These are phyloP conservation scores for Vanessa cardui DNA, from an alignment of 2,888 invertebrate species.

Conservation along the genomic window DNA sequence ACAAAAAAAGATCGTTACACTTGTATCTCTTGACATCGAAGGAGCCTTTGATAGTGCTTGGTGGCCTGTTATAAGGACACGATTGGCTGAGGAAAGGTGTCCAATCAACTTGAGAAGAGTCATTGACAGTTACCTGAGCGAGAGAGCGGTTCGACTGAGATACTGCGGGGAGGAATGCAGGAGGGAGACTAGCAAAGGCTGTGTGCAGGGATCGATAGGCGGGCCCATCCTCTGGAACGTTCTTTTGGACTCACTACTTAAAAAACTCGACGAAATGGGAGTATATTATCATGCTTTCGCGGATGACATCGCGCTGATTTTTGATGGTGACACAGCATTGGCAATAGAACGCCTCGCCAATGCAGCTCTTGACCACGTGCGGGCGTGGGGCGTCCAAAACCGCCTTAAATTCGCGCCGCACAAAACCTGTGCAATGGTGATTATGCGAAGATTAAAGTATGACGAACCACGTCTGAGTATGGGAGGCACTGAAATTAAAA, in stretches of 20 bases:
- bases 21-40: too few relatives aligned
- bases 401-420: background rate
- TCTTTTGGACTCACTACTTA: slow-evolving; percentile 29
- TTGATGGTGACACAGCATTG: background rate
- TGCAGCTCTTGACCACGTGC: background rate
- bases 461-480: slow-evolving; percentile 8
- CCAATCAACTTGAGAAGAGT: slow-evolving; percentile 24
- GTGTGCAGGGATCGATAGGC: slow-evolving; percentile 36
- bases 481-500: slow-evolving; percentile 2
- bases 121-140: background rate
- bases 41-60: slow-evolving; percentile 48
- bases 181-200: slow-evolving; percentile 33
- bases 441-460: background rate
- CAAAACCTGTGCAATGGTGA: background rate
- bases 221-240: slow-evolving; percentile 32
- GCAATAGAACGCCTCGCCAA: background rate
- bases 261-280: background rate
- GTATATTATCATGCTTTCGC: background rate
- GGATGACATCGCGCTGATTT: background rate
- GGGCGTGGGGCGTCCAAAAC: background rate
- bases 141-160: background rate
- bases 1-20: too few relatives aligned
- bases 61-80: slow-evolving; percentile 42
- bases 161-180: slow-evolving; percentile 4
- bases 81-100: slow-evolving; percentile 30